A percentile compares a stretch with the other conserved stretches of the same genome.
Evolutionary conservation across 2,888 invertebrate genomes (phyloP).

Genomic region (Barypeithes pellucidus): DNA sequence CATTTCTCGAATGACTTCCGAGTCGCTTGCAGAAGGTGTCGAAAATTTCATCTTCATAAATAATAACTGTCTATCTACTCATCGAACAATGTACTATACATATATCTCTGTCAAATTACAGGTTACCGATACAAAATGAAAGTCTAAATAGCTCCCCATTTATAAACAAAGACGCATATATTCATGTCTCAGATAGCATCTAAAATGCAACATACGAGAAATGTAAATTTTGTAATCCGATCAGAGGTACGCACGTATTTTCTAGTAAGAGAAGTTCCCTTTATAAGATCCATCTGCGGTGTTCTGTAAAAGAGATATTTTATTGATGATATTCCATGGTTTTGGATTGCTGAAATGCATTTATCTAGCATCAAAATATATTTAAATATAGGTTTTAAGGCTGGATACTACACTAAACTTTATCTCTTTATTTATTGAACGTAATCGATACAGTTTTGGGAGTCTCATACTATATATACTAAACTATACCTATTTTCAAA

Average conservation of each 20-base stretch:
- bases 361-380: constrained; percentile 10
- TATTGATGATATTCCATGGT: constrained; percentile 28
- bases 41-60: too few species aligned
- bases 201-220: constrained; percentile 47
- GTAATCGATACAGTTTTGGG: not conserved
- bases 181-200: constrained; percentile 52
- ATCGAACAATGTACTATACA: not conserved
- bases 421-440: not conserved
- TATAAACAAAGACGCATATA: constrained; percentile 50
- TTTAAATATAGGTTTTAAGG: not conserved
- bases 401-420: not conserved
- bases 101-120: not conserved
- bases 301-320: constrained; percentile 21
- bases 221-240: constrained; percentile 53
- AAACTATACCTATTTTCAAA: too few species aligned
- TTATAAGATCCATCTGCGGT: constrained; percentile 48
- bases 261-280: constrained; percentile 41
- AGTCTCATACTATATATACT: too few species aligned
- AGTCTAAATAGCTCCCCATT: constrained; percentile 40
- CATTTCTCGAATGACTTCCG: too few species aligned
- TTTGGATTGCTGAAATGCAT: constrained; percentile 8
- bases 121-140: constrained; percentile 40
- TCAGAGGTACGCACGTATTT: constrained; percentile 46
- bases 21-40: too few species aligned
- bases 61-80: too few species aligned